Evolutionary conservation across 2,888 invertebrate species (phyloP), one percentile per base, ranked within the genome.

Genomic region (Limnephilus auricula): DNA sequence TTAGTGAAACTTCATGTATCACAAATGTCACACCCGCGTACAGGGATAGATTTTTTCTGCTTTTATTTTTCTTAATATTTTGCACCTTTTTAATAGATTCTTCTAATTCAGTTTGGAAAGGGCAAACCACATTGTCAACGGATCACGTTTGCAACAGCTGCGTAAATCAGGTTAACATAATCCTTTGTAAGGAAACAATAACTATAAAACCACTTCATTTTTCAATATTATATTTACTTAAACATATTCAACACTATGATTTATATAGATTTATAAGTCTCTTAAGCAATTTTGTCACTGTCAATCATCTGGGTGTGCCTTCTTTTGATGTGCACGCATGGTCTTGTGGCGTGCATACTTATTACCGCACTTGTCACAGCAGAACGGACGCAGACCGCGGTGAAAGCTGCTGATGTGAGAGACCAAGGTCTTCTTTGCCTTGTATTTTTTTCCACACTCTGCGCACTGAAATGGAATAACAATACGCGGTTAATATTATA

Each of bases 291-390:
- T 9, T 9, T 25, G 25, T 25, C 65, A 65, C n/a, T 65, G 25
- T 65, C 65, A 65, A 65, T 65, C 32, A 82, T 82, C 34, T 0
- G 85, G 85, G 45, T 85, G 85, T 13, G 85, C 85, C 40, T 85
- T 85, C 85, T 85, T 85, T 15, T 85, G 37, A 40, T 85, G 85
- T 0, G 85, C 37, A 6, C 85, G 85, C 85, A 85, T n/a, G 12
- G 85, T 85, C 40, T 85, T 85, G 30, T 85, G 40, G 13, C 85
- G 37, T 5, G 85, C 85, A 2, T 85, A 85, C 40, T 85, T 85
- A n/a, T 85, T 85, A 6, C 85, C 85, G 15, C 85, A 85, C 85
- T 85, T 85, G 45, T 85, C 85, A 40, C 85, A 85, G 85, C 85
- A 85, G 85, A 85, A 85, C 2, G 85, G 85, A 40, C 85, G 85